phyloP scores from a whole-genome alignment of 2,888 invertebrate genomes.

The Habrosyne pyritoides region DNA sequence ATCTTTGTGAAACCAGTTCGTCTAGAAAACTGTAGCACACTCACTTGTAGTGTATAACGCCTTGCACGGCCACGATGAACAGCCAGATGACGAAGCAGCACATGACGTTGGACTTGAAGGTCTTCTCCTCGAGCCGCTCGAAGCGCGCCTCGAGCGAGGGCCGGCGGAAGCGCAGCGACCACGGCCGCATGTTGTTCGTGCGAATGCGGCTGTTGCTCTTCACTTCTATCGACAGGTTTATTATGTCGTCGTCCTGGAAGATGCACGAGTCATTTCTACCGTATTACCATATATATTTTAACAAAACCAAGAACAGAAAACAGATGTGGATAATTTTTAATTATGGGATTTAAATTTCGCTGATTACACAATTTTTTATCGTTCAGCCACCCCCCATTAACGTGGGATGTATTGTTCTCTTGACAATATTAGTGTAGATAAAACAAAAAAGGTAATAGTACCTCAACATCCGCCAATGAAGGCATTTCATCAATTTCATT shows the following conservation, averaged over 20 bases:
- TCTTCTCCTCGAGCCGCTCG: constrained; percentile 92
- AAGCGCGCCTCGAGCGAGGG: constrained; percentile 92
- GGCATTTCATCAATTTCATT: constrained; percentile 59
- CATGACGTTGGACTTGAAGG: constrained; percentile 97
- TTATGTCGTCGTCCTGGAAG: constrained; percentile 90
- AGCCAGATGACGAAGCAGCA: constrained; percentile 96
- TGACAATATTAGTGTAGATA: too few species aligned
- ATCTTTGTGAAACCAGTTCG: too few species aligned
- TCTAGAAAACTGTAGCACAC: too few species aligned
- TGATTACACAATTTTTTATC: too few species aligned
- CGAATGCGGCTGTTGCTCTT: constrained; percentile 95
- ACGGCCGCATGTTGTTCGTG: constrained; percentile 91
- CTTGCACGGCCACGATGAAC: constrained; percentile 91
- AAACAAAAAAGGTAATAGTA: constrained; percentile 18
- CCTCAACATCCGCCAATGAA: constrained; percentile 60
- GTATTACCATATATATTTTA: too few species aligned
- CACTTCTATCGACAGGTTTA: constrained; percentile 93
- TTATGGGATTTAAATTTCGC: too few species aligned
- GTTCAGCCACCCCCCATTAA: too few species aligned
- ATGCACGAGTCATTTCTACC: too few species aligned
- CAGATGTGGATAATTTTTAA: too few species aligned
- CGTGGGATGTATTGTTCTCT: too few species aligned
- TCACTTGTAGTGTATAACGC: constrained; percentile 89
- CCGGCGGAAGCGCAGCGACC: constrained; percentile 94
- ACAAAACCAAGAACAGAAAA: too few species aligned